These are phyloP conservation scores for Cyclura pinguis DNA, from an alignment of 2,797 vertebrate species.

Conservation along the genomic window DNA sequence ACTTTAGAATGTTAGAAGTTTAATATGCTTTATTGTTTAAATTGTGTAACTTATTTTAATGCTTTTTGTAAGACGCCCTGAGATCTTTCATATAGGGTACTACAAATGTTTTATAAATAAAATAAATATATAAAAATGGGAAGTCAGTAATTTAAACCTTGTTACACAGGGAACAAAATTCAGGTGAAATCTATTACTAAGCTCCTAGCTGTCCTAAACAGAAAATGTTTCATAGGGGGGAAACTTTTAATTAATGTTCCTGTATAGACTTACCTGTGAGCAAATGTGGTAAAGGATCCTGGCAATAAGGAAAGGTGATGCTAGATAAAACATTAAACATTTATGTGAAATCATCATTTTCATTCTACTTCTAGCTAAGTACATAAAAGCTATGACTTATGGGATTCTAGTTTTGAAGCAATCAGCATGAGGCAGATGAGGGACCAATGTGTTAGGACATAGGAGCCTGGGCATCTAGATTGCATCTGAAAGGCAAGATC, in stretches of 20 bases:
- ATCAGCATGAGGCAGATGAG: neutral
- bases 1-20: too few species aligned
- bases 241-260: conserved; percentile 21
- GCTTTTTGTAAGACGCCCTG: too few species aligned
- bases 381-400: neutral
- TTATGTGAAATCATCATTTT: neutral
- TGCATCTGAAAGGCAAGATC: neutral
- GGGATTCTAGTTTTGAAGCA: neutral
- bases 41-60: too few species aligned
- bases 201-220: neutral
- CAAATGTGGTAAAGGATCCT: neutral
- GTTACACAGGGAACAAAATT: neutral
- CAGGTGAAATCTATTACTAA: conserved; percentile 1
- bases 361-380: neutral
- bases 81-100: too few species aligned
- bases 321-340: neutral
- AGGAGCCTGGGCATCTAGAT: neutral
- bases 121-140: neutral
- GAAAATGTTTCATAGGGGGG: neutral
- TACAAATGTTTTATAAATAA: neutral
- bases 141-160: neutral
- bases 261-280: neutral
- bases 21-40: too few species aligned
- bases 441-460: neutral
- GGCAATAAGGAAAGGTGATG: neutral